Base-by-base conservation (phyloP, 1,140 invertebrate genomes). In the Ditylenchus dipsaci region DNA sequence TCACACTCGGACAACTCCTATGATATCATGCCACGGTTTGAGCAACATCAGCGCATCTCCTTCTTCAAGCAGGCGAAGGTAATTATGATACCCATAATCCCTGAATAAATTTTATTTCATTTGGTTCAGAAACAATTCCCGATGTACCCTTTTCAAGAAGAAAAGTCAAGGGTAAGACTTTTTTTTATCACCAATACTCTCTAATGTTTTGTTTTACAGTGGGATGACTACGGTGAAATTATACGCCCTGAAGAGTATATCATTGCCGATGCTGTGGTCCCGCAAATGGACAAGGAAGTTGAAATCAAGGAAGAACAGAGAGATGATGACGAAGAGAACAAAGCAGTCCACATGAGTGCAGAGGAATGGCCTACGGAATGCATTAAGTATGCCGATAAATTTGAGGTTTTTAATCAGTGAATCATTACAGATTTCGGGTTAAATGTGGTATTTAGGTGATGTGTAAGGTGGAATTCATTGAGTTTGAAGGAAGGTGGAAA, bases 401-500 rank as follows among this genome's bases (percentile, higher is more conserved):
- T 80, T 63, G 76, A 77, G 60, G 75, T 74, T 29, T 61, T 5
- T 61, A 7, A 61, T 27, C 49, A 53, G n/a, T 21, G 3, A 53
- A 53, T 53, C 15, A 53, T 45, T 13, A 53, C 3, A 21, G 15
- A 21, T 15, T 72, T 76, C 80, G n/a, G n/a, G n/a, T 82, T 84
- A 0, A 75, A 15, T 26, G 23, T 74, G 83, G 82, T 0, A 83
- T 85, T 56, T 27, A 80, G 77, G 68, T 82, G 26, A 38, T 77
- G 8, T 83, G 80, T 53, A 74, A 82, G 77, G 88, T 99, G 1
- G 89, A 91, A 69, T 96, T 91, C 77, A 97, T 99, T 67, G 95
- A 99, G 85, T 95, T 98, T 84, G 95, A 99, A 84, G 95, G 95
- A 5, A 87, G 95, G 33, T 38, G n/a, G n/a, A n/a, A n/a, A n/a